phyloP scores from a whole-genome alignment of 2,797 vertebrate species.

The Tiaroga cobitis region DNA sequence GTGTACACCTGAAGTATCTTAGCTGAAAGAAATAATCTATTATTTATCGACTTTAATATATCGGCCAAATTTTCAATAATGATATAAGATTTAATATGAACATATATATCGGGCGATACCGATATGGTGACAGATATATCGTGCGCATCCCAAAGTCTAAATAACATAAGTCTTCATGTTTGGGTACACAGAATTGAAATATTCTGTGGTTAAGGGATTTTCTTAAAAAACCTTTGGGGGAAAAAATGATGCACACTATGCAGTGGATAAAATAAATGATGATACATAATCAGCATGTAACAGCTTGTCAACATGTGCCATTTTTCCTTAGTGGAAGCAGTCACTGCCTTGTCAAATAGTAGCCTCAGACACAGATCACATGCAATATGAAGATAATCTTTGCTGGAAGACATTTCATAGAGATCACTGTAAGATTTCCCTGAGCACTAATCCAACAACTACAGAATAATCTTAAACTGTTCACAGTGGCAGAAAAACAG shows the following conservation, averaged over 20 bases:
- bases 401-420: constrained; percentile 56
- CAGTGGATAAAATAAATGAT: neutral
- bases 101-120: too few relatives aligned
- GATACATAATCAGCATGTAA: constrained; percentile 7
- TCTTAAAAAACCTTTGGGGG: neutral
- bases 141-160: neutral
- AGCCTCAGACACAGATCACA: neutral
- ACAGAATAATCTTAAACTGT: constrained; percentile 62
- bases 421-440: constrained; percentile 69
- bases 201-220: neutral
- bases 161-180: constrained; percentile 44
- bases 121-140: too few relatives aligned
- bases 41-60: too few relatives aligned
- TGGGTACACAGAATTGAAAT: neutral
- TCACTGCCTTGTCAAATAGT: neutral
- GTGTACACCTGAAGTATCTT: too few relatives aligned
- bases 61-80: too few relatives aligned
- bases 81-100: too few relatives aligned
- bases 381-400: neutral
- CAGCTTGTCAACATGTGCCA: neutral
- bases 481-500: neutral
- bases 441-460: constrained; percentile 66
- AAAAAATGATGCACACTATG: neutral
- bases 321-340: neutral
- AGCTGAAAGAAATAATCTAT: too few relatives aligned